phyloP scores from a whole-genome alignment of 2,888 invertebrate genomes.

The Ormyrus nitidulus region DNA sequence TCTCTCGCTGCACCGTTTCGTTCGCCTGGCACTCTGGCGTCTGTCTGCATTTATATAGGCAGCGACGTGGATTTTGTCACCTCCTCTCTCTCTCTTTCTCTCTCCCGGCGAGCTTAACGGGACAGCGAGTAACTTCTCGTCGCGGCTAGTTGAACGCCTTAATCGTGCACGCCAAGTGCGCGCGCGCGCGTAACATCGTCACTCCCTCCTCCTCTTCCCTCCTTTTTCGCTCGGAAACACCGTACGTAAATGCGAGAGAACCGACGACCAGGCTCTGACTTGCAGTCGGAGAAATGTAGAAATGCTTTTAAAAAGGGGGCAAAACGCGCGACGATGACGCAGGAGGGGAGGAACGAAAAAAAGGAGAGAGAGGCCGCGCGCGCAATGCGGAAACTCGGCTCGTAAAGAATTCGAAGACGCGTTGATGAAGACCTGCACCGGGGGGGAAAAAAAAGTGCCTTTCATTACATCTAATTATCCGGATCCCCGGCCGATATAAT shows the following conservation, averaged over 20 bases:
- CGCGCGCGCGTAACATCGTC: constrained; percentile 62
- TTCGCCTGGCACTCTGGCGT: too few relatives aligned
- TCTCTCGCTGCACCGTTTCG: background rate
- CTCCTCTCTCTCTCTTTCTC: constrained; percentile 15
- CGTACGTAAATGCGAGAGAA: too few relatives aligned
- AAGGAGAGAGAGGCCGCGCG: constrained; percentile 23
- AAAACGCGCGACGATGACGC: too few relatives aligned
- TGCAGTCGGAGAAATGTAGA: too few relatives aligned
- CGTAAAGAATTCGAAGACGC: background rate
- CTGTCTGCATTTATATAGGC: background rate
- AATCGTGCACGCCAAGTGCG: constrained; percentile 60
- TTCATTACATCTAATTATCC: too few relatives aligned
- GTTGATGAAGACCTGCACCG: too few relatives aligned
- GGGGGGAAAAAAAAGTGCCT: too few relatives aligned
- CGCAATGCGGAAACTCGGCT: constrained; percentile 13
- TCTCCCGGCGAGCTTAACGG: constrained; percentile 56
- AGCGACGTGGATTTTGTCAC: constrained; percentile 59
- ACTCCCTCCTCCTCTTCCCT: constrained; percentile 55
- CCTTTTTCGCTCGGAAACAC: background rate
- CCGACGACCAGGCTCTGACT: too few relatives aligned
- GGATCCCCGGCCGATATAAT: too few relatives aligned
- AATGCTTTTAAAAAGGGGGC: too few relatives aligned
- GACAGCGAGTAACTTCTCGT: constrained; percentile 50
- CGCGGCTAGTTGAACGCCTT: constrained; percentile 70
- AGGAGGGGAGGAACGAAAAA: too few relatives aligned